phyloP scores from a whole-genome alignment of 2,888 invertebrate species.

The Furcula furcula region DNA sequence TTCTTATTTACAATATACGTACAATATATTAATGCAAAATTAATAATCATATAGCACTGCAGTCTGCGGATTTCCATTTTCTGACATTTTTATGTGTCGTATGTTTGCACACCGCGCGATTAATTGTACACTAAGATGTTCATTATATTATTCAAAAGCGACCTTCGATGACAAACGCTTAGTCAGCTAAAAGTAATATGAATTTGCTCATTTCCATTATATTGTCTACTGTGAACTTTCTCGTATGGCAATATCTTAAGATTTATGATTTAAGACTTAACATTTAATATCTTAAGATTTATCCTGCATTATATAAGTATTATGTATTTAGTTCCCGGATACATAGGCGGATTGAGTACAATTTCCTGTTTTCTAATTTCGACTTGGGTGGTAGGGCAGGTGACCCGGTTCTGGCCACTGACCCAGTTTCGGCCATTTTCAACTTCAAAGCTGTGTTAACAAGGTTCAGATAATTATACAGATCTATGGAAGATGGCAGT shows the following conservation, averaged over 20 bases:
- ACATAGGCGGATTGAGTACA: too few relatives aligned
- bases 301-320: too few relatives aligned
- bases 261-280: too few relatives aligned
- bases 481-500: too few relatives aligned
- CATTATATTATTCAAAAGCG: conserved; percentile 8
- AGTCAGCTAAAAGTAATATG: conserved; percentile 11
- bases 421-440: too few relatives aligned
- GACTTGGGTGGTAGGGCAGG: too few relatives aligned
- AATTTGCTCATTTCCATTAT: conserved; percentile 26
- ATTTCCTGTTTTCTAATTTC: too few relatives aligned
- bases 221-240: not conserved
- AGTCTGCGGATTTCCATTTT: conserved; percentile 67
- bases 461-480: too few relatives aligned
- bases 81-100: conserved; percentile 55
- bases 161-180: conserved; percentile 16
- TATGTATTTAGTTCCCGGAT: too few relatives aligned
- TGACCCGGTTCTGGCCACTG: too few relatives aligned
- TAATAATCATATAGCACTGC: conserved; percentile 51
- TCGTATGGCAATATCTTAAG: not conserved
- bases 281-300: too few relatives aligned
- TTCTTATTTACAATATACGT: conserved; percentile 39
- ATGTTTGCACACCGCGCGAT: not conserved
- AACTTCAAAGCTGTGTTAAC: too few relatives aligned
- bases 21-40: conserved; percentile 43
- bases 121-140: not conserved